phyloP scores from a whole-genome alignment of 2,888 invertebrate species.

The Amblyjoppa proteus region DNA sequence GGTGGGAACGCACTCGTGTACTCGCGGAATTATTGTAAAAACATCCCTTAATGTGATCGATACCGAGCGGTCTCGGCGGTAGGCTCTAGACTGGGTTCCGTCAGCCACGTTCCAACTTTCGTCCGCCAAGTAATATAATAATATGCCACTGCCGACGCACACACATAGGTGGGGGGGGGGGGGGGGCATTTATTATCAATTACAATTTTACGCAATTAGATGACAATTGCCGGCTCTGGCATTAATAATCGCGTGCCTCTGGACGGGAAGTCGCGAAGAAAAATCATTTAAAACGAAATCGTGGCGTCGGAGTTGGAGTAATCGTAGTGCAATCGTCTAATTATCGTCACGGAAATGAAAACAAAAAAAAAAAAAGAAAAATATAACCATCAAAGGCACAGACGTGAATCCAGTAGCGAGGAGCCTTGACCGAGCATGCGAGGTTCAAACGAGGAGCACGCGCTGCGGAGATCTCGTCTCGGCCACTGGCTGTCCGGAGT shows the following conservation, averaged over 20 bases:
- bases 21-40: constrained; percentile 81
- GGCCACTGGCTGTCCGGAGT: constrained; percentile 62
- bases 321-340: neutral
- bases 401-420: neutral
- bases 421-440: constrained; percentile 66
- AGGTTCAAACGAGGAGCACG: constrained; percentile 58
- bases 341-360: constrained; percentile 6
- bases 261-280: neutral
- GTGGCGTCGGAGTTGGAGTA: neutral
- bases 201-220: constrained; percentile 24
- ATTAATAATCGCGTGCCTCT: neutral
- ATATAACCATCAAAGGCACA: neutral
- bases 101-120: neutral
- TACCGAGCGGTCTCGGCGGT: constrained; percentile 60
- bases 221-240: constrained; percentile 1
- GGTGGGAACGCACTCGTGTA: constrained; percentile 69
- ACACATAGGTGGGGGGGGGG: neutral
- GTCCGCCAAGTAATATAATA: constrained; percentile 6
- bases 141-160: neutral
- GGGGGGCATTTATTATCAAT: neutral
- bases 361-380: neutral
- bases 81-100: constrained; percentile 23
- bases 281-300: constrained; percentile 5
- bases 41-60: constrained; percentile 82
- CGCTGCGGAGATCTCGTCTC: constrained; percentile 33